Evolutionary conservation across 2,888 invertebrate species (phyloP).

Genomic region (Epirrhoe alternata): DNA sequence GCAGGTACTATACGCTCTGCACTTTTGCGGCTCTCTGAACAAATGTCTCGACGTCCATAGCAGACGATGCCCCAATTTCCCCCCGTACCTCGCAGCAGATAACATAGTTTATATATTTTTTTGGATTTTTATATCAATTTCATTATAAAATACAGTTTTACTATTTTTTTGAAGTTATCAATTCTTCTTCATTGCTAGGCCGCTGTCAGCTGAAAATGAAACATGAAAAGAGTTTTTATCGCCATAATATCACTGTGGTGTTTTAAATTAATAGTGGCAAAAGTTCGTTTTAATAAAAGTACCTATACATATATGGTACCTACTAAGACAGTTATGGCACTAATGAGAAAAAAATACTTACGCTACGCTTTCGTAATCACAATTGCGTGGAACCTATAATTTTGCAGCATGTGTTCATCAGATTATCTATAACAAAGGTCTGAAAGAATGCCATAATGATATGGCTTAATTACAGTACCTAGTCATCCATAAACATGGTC

Average conservation of each 20-base stretch:
- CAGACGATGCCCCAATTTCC: constrained; percentile 6
- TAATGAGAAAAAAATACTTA: constrained; percentile 3
- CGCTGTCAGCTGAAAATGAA: not conserved
- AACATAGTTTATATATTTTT: constrained; percentile 20
- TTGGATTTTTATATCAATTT: constrained; percentile 18
- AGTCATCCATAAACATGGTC: constrained; percentile 35
- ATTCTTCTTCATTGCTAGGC: constrained; percentile 10
- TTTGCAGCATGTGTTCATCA: constrained; percentile 21
- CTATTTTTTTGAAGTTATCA: constrained; percentile 16
- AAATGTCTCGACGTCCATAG: constrained; percentile 7
- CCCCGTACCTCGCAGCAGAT: constrained; percentile 2
- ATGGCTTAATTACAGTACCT: constrained; percentile 42
- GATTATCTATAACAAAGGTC: constrained; percentile 39
- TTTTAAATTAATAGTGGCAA: not conserved
- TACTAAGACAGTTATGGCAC: not conserved
- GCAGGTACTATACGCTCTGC: constrained; percentile 56
- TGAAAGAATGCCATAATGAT: constrained; percentile 39
- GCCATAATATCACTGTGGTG: constrained; percentile 4
- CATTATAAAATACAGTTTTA: constrained; percentile 12
- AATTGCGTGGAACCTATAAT: constrained; percentile 25
- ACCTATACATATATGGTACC: too few relatives aligned
- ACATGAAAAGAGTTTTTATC: constrained; percentile 11
- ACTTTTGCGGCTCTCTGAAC: constrained; percentile 6
- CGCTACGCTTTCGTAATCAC: constrained; percentile 4
- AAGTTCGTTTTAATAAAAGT: too few relatives aligned